A percentile compares a stretch with the other conserved stretches of the same genome.
phyloP scores from a whole-genome alignment of 2,888 invertebrate genomes.

The Ptychoptera albimana region DNA sequence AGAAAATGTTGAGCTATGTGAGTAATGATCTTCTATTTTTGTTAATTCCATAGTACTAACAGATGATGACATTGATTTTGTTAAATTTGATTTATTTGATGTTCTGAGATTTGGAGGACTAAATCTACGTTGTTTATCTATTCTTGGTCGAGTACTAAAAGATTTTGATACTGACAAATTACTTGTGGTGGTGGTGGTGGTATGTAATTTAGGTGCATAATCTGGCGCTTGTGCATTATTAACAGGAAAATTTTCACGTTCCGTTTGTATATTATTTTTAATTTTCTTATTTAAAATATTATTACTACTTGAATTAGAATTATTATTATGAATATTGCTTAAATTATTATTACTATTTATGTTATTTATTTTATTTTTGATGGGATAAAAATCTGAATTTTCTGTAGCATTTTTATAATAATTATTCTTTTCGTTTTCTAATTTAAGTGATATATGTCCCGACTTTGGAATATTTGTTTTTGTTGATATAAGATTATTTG shows the following conservation, averaged over 20 bases:
- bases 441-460: neutral
- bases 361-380: neutral
- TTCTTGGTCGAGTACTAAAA: neutral
- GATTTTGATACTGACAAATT: slow-evolving; percentile 9
- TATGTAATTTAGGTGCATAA: slow-evolving; percentile 15
- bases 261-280: slow-evolving; percentile 23
- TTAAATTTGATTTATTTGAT: too few species aligned
- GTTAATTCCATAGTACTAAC: slow-evolving; percentile 29
- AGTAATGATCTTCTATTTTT: slow-evolving; percentile 23
- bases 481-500: neutral
- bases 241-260: slow-evolving; percentile 30
- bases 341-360: slow-evolving; percentile 12
- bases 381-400: neutral
- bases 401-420: neutral
- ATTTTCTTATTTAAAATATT: slow-evolving; percentile 21
- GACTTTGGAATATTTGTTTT: neutral
- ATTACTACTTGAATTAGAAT: slow-evolving; percentile 20
- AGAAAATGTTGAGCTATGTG: neutral
- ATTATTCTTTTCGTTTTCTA: too few species aligned
- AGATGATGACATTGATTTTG: slow-evolving; percentile 13
- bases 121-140: slow-evolving; percentile 1
- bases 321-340: slow-evolving; percentile 16
- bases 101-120: slow-evolving; percentile 10
- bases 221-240: slow-evolving; percentile 20
- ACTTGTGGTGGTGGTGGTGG: slow-evolving; percentile 14